Evolutionary conservation across 1,140 invertebrate species (phyloP), one percentile per base, ranked within the genome.

Genomic region (Neodiprion pinetum): DNA sequence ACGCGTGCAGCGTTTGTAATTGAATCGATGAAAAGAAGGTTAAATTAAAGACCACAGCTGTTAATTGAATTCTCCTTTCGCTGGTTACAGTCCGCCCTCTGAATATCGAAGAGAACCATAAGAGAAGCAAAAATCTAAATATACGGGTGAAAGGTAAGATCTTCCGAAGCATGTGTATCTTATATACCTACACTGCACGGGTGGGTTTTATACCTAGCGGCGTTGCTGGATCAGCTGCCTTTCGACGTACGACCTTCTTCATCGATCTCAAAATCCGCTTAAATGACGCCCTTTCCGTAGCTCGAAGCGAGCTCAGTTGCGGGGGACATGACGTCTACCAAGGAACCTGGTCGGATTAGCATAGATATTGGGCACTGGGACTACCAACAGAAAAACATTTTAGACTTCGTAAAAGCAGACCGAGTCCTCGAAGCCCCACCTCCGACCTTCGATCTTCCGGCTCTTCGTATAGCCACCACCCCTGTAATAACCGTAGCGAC

Each of bases 291-390:
- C 53, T 61, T 61, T 61, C 53, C 53, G 53, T 12, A 14, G 11
- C 53, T 61, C 11, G 11, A 5, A 12, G n/a, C 53, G 53, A 21
- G 67, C 10, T 12, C 21, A 23, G 28, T 40, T 40, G 28, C 28
- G 17, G 61, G 61, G 17, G 12, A 65, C 61, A 17, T 65, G 61
- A 81, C 79, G 76, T 80, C 82, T 79, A 73, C 48, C 61, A 76
- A 80, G 77, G 78, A 79, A 68, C 73, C 68, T 73, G 76, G 75
- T 71, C 71, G 76, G 76, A 81, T 81, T 81, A 81, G 80, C 80
- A 81, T 81, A 81, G 80, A 81, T 81, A 81, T 81, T 81, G 78
- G 79, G 75, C 73, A 77, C 77, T 75, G 76, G 76, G 72, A 67
- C 49, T 72, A 73, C 77, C 76, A 17, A 73, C 71, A 78, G 70